Conservation (phyloP, 92 coral and sea anemone species). For the Zoanthus sansibaricus region DNA sequence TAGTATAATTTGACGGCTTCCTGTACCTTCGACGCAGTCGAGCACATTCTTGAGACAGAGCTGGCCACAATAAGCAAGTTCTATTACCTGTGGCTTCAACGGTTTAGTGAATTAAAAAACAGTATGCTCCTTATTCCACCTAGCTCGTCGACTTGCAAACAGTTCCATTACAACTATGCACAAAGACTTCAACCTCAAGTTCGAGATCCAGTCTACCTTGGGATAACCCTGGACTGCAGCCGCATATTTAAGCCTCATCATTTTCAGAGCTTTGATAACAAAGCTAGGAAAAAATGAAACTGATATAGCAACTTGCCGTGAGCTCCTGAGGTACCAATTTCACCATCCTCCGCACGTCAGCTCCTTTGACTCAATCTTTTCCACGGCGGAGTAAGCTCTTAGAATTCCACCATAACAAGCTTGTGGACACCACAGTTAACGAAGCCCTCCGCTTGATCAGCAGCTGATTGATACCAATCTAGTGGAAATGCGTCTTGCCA, state of each 20-base stretch:
- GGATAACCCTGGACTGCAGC: not conserved
- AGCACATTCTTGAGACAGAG: constrained; percentile 23
- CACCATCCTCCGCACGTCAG: too few species aligned
- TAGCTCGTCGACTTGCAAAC: constrained; percentile 35
- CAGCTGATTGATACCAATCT: not conserved
- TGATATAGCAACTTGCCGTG: not conserved
- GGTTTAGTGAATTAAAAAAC: constrained; percentile 21
- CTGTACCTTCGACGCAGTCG: not conserved
- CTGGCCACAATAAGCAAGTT: constrained; percentile 6
- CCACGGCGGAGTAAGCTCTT: not conserved
- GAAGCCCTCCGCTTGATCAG: not conserved
- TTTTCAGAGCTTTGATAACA: not conserved
- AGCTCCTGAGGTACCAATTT: too few species aligned
- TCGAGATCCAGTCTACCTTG: not conserved
- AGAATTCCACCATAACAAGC: not conserved
- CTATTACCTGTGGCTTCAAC: constrained; percentile 21
- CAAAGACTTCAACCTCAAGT: constrained; percentile 8
- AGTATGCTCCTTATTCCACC: constrained; percentile 43
- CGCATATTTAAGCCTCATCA: not conserved
- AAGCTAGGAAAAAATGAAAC: not conserved
- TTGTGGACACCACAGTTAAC: not conserved
- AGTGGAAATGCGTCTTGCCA: not conserved
- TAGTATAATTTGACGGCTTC: not conserved
- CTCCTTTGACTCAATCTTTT: too few species aligned
- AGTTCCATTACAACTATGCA: not conserved